Evolutionary conservation across 2,113 vertebrate genomes (phyloP), one percentile per base, ranked within the genome.

Genomic region (Gymnarchus niloticus): DNA sequence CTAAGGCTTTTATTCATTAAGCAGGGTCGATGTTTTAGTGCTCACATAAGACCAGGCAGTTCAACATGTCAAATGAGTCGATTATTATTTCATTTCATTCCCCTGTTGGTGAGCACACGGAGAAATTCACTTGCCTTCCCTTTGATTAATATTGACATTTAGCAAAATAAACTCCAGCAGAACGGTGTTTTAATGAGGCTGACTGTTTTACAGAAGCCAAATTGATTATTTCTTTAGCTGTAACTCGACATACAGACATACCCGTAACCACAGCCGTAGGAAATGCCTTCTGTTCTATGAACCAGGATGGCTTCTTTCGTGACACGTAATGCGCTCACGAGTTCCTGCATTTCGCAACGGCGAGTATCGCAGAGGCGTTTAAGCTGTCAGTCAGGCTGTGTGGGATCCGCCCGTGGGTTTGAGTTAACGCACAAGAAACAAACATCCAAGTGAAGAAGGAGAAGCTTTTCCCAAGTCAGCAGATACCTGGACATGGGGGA

Each of bases 341-440:
- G 21, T 83, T 73, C 44, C 69, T 12, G 51, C 25, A 10, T 49
- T 25, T 57, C 5, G 51, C 69, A 5, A 56, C 51, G 54, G 73
- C 51, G 83, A 77, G 87, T 52, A 52, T 78, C 46, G 65, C 83
- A 59, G 81, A 49, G 86, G 85, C 59, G 46, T 91, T 89, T 90
- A 78, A 86, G 85, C 89, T 93, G 92, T 94, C 94, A 94, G 90
- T 94, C 93, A 93, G 85, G 88, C 87, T 91, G 90, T 92, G 90
- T n/a, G 91, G 83, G 49, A 86, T 28, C 57, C 88, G 92, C 90
- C 89, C 88, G 87, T 88, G 85, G 41, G 87, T 23, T 83, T 56
- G 87, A 91, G 91, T 94, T 94, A 94, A 93, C 91, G 90, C 89
- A 92, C 92, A 90, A 93, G 92, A 93, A 94, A 93, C 93, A 94